Conservation (phyloP, 2,797 vertebrate species). For the Corythornis leucogaster region DNA sequence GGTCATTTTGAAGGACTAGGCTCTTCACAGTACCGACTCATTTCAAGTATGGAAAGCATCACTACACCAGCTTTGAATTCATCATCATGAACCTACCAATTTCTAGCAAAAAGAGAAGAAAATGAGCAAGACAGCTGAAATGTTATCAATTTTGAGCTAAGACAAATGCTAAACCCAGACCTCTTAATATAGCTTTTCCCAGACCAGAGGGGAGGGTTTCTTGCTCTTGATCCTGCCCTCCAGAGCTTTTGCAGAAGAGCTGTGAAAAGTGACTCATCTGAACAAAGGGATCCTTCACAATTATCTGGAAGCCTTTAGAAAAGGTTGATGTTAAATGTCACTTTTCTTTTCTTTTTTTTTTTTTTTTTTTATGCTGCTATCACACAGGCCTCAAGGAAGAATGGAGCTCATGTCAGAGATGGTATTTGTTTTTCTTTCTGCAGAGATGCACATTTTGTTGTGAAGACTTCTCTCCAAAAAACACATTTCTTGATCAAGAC, state of each 20-base stretch:
- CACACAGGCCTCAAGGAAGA: slow-evolving; percentile 40
- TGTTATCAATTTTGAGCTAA: background rate
- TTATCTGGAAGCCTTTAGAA: slow-evolving; percentile 34
- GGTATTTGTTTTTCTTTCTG: slow-evolving; percentile 20
- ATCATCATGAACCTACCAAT: background rate
- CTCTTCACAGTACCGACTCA: background rate
- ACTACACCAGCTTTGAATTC: background rate
- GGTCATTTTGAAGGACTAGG: background rate
- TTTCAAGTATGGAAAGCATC: background rate
- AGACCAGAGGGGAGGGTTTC: background rate
- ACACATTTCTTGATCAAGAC: background rate
- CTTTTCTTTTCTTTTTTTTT: background rate
- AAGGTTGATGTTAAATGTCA: slow-evolving; percentile 59
- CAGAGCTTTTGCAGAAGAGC: slow-evolving; percentile 1
- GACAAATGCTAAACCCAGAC: slow-evolving; percentile 8
- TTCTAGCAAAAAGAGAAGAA: background rate
- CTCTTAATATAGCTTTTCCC: background rate
- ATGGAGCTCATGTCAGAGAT: slow-evolving; percentile 14
- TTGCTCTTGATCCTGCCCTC: background rate
- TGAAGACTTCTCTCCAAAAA: background rate
- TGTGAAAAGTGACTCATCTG: slow-evolving; percentile 23
- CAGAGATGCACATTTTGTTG: background rate
- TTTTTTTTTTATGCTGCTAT: slow-evolving; percentile 18
- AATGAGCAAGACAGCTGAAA: background rate
- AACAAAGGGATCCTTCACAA: slow-evolving; percentile 58